A percentile compares a stretch with the other conserved stretches of the same genome.
These are phyloP conservation scores for Altica lythri DNA, from an alignment of 2,888 invertebrate genomes.

Conservation along the genomic window DNA sequence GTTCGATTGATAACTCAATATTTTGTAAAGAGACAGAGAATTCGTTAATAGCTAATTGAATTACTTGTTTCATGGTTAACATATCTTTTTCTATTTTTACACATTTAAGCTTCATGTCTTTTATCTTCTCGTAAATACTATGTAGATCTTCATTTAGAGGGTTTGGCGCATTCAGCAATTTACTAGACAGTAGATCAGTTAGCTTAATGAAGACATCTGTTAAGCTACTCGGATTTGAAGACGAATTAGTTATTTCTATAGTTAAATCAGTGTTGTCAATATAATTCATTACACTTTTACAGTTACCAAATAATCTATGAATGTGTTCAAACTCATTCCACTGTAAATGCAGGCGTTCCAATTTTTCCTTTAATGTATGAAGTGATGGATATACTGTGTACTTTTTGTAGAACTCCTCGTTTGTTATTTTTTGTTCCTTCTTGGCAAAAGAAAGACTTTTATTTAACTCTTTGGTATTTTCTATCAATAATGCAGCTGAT, in stretches of 20 bases:
- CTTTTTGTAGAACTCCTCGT: constrained; percentile 33
- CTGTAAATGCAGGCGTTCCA: constrained; percentile 33
- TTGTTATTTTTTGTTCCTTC: constrained; percentile 20
- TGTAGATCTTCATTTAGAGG: constrained; percentile 26
- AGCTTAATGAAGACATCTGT: constrained; percentile 34
- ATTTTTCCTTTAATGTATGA: constrained; percentile 36
- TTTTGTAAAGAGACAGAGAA: constrained; percentile 10
- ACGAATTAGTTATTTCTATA: constrained; percentile 29
- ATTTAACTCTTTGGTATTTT: constrained; percentile 35
- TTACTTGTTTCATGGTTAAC: background rate
- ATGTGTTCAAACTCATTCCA: constrained; percentile 34
- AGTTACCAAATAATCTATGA: constrained; percentile 36
- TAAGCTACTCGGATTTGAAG: constrained; percentile 32
- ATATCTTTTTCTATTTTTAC: constrained; percentile 14
- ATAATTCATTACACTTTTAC: constrained; percentile 38
- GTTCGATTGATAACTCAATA: constrained; percentile 10
- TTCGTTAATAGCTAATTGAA: background rate
- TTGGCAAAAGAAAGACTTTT: constrained; percentile 31
- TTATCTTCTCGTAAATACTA: constrained; percentile 22
- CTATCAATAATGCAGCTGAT: constrained; percentile 35
- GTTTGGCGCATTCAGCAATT: constrained; percentile 39
- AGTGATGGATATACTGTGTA: constrained; percentile 32
- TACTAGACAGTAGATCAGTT: constrained; percentile 35
- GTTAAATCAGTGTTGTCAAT: constrained; percentile 35
- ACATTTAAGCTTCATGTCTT: constrained; percentile 23